Evolutionary conservation across 2,797 vertebrate species (phyloP).

Genomic region (Fundulus diaphanus): DNA sequence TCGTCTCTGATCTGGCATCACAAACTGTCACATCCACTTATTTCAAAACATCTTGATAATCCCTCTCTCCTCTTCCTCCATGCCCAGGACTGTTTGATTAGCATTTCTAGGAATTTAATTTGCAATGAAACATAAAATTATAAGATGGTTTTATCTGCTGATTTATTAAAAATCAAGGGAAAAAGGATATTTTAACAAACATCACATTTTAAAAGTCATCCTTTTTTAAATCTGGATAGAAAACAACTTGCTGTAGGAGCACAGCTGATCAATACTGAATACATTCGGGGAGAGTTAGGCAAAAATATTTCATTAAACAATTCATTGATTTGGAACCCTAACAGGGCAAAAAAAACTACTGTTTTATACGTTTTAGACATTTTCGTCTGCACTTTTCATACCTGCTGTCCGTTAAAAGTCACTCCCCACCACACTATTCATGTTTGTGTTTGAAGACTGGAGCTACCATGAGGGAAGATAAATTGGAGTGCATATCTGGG

Average conservation of each 20-base stretch:
- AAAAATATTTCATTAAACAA: conserved; percentile 1
- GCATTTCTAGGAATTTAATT: neutral
- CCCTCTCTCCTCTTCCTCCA: neutral
- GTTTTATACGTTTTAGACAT: conserved; percentile 21
- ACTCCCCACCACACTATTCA: conserved; percentile 36
- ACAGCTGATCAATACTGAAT: conserved; percentile 44
- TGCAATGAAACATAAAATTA: neutral
- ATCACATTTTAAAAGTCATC: neutral
- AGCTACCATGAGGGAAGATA: conserved; percentile 25
- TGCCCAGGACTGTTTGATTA: neutral
- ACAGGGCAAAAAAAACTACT: neutral
- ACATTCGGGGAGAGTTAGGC: conserved; percentile 18
- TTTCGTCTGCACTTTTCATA: conserved; percentile 32
- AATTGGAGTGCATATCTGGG: conserved; percentile 35
- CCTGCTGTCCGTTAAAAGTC: conserved; percentile 46
- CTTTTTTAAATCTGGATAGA: neutral
- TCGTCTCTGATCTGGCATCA: conserved; percentile 47
- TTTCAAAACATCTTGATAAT: conserved; percentile 25
- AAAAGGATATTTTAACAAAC: neutral
- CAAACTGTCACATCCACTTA: conserved; percentile 40
- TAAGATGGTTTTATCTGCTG: neutral
- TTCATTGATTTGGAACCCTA: conserved; percentile 38
- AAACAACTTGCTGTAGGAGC: conserved; percentile 10
- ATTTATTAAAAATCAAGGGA: neutral
- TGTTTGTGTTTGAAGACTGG: conserved; percentile 41